A percentile compares a stretch with the other conserved stretches of the same genome.
Evolutionary conservation across 2,113 vertebrate species (phyloP).

Genomic region (Myrmecophaga tridactyla): DNA sequence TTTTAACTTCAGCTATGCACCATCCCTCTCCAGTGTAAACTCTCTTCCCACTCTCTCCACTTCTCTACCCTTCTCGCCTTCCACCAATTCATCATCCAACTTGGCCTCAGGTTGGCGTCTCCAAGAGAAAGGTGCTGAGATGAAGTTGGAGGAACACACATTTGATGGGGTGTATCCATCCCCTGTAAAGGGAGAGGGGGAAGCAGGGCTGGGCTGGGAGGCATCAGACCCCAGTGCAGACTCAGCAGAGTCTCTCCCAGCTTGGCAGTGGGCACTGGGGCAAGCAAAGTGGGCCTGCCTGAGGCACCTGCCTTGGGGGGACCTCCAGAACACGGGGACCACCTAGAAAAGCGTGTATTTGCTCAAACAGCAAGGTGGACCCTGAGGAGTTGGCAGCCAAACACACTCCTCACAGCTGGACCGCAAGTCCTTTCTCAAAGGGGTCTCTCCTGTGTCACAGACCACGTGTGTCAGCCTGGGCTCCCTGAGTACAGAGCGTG

Average conservation of each 20-base stretch:
- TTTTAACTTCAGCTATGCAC: neutral
- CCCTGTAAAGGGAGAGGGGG: neutral
- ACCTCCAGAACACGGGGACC: neutral
- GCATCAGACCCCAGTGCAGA: accelerated
- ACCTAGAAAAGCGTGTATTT: too few species aligned
- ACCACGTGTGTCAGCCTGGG: too few species aligned
- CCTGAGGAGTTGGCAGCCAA: neutral
- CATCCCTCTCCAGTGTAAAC: neutral
- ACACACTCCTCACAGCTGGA: neutral
- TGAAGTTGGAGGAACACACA: neutral
- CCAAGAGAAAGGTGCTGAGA: neutral
- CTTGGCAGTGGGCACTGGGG: neutral
- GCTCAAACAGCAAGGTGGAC: too few species aligned
- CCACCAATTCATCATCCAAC: neutral
- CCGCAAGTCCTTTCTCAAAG: neutral
- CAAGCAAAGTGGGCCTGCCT: neutral
- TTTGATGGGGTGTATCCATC: neutral
- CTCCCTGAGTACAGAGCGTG: too few species aligned
- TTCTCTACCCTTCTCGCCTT: neutral
- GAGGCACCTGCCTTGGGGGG: neutral
- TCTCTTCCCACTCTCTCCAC: too few species aligned
- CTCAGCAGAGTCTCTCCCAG: neutral
- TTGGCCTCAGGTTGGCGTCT: neutral
- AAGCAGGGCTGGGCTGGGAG: accelerated
- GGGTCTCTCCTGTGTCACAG: too few species aligned